Conservation (phyloP, 1,140 invertebrate genomes). For the Magallana angulata region DNA sequence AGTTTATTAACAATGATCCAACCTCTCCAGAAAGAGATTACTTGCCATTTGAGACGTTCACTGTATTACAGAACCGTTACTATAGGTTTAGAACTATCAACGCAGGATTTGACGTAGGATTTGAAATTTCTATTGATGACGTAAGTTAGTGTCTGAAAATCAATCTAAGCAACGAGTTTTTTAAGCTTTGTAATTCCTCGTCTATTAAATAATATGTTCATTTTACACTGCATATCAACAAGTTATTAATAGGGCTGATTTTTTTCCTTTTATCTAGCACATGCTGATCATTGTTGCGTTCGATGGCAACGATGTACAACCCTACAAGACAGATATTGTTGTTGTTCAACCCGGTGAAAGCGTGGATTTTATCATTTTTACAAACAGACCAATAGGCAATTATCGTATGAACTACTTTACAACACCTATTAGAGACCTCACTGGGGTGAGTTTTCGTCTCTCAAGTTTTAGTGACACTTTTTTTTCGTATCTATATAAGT, state of each 20-base stretch:
- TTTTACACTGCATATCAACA: neutral
- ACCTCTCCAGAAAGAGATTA: neutral
- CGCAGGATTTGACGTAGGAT: constrained; percentile 34
- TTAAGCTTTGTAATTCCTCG: neutral
- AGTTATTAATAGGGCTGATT: neutral
- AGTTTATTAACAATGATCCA: neutral
- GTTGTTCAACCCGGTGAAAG: neutral
- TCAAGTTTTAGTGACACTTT: no score
- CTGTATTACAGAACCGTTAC: constrained; percentile 20
- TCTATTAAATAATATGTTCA: neutral
- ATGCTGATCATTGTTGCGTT: neutral
- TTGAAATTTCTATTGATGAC: constrained; percentile 41
- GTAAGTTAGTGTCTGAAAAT: neutral
- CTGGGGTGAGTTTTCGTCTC: neutral
- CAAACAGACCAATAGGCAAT: neutral
- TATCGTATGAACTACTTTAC: neutral
- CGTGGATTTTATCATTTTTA: neutral
- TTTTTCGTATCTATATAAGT: no score
- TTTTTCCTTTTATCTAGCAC: neutral
- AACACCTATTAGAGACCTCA: neutral
- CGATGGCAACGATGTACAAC: neutral
- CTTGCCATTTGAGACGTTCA: constrained; percentile 29
- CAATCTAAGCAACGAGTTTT: neutral
- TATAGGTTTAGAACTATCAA: constrained; percentile 37
- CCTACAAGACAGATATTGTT: constrained; percentile 1